Base-by-base conservation (phyloP, 2,888 invertebrate genomes). In the Prostheceraeus crozeri region DNA sequence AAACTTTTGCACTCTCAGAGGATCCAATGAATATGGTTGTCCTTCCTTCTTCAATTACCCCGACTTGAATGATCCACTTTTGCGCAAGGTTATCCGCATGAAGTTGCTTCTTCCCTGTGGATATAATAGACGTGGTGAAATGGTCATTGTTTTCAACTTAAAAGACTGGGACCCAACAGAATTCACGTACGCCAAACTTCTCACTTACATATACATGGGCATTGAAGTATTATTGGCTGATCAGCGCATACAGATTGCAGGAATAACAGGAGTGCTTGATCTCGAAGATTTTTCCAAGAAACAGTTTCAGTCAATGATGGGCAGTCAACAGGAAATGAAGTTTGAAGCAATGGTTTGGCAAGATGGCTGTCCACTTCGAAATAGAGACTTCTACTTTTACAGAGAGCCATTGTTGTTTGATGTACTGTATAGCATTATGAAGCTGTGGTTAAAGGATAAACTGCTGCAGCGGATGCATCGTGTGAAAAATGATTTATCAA, bases 21-120 rank as follows among this genome's bases (percentile, higher is more conserved):
- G 45, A 28, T 45, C 60, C 6, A 35, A 40, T 2, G 84, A 85
- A 73, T n/a, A n/a, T n/a, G 84, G 84, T 8, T 84, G 85, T 30
- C 87, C 88, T 0, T 87, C 87, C 72, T 85, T 87, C 77, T 87
- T 87, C 76, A 78, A 80, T 60, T 83, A 86, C 72, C 81, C 86
- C 64, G 86, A 87, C 70, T 81, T 86, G 63, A 82, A 78, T 8
- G 81, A 82, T 45, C 84, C 84, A 0, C 85, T 86, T 68, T 75
- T 87, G 80, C 77, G 81, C n/a, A n/a, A n/a, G n/a, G n/a, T n/a
- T n/a, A n/a, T n/a, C n/a, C n/a, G n/a, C n/a, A n/a, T n/a, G n/a
- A n/a, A n/a, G n/a, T n/a, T n/a, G n/a, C n/a, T n/a, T n/a, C n/a
- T n/a, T n/a, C n/a, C n/a, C n/a, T n/a, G n/a, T n/a, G n/a, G n/a